phyloP scores from a whole-genome alignment of 2,113 vertebrate species.

The Trematocara marginatum region DNA sequence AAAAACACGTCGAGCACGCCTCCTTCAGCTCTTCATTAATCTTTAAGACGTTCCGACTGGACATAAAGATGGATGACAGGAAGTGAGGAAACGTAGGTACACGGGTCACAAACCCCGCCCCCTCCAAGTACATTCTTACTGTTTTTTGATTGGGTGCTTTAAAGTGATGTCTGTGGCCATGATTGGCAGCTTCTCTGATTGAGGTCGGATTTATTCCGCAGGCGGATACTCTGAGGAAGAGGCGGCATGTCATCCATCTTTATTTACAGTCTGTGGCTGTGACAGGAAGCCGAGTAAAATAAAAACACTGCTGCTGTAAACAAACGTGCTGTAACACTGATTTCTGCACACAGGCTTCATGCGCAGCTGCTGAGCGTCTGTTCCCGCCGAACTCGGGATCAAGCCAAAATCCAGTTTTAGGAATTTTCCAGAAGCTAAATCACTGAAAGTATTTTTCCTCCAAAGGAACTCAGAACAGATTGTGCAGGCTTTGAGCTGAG shows the following conservation, averaged over 20 bases:
- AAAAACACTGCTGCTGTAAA: not conserved
- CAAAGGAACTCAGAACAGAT: rapidly evolving
- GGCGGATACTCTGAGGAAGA: rapidly evolving
- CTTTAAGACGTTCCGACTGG: rapidly evolving
- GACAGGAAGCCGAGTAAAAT: not conserved
- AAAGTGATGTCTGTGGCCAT: not conserved
- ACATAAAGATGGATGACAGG: not conserved
- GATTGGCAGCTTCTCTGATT: not conserved
- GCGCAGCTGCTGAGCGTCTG: not conserved
- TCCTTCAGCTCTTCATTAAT: not conserved
- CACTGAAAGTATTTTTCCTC: not conserved
- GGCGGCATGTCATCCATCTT: not conserved
- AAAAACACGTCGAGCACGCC: rapidly evolving
- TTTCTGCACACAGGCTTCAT: not conserved
- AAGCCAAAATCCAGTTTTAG: not conserved
- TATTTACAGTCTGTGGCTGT: not conserved
- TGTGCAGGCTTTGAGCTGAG: rapidly evolving
- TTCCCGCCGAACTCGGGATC: not conserved
- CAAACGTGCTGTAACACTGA: not conserved
- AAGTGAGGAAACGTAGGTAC: rapidly evolving
- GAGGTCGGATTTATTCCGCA: not conserved
- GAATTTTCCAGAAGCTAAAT: not conserved
- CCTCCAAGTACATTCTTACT: not conserved
- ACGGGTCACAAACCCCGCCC: not conserved
- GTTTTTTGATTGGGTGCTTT: not conserved